Evolutionary conservation across 2,888 invertebrate species (phyloP), one percentile per base, ranked within the genome.

Genomic region (Branchipolynoe longqiensis): DNA sequence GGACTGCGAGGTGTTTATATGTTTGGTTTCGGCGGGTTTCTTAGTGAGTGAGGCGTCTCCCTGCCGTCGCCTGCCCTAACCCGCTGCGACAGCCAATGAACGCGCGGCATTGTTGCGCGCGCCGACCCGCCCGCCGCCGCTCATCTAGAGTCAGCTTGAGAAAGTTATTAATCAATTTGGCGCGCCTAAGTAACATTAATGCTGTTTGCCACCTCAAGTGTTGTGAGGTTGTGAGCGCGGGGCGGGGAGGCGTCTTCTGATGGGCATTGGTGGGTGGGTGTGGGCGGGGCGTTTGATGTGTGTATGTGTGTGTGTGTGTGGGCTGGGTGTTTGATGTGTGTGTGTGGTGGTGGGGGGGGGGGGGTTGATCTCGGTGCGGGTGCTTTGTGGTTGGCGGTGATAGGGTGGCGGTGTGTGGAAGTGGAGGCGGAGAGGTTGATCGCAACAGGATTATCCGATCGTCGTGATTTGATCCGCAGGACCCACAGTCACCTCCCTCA

Each of bases 111-210:
- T 78, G 78, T 78, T 54, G 25, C 78, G 25, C 41, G 48, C 48
- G 36, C 48, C 38, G 31, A 41, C 25, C 48, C 69, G 62, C 69
- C 22, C 48, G 4, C 4, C 31, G 41, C 48, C 54, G 41, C 54
- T 78, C 48, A 78, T 78, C 78, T 28, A 33, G 48, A 78, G 78
- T 78, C 78, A 78, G 78, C 78, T 78, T 54, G 78, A 54, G 78
- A 78, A 78, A 78, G 78, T 78, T 78, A 78, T 78, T 78, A 78
- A 78, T 78, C 78, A 78, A 78, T 78, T 78, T 78, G 78, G 48
- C 54, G 78, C 28, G 48, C 28, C 41, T 78, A 78, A 78, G 78
- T 78, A 78, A 78, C 78, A 78, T 78, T 78, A 78, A 78, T 78
- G 78, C 78, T 78, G 54, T 78, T 78, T 78, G 78, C 78, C 78